phyloP scores from a whole-genome alignment of 2,113 vertebrate species.

The Indri indri region DNA sequence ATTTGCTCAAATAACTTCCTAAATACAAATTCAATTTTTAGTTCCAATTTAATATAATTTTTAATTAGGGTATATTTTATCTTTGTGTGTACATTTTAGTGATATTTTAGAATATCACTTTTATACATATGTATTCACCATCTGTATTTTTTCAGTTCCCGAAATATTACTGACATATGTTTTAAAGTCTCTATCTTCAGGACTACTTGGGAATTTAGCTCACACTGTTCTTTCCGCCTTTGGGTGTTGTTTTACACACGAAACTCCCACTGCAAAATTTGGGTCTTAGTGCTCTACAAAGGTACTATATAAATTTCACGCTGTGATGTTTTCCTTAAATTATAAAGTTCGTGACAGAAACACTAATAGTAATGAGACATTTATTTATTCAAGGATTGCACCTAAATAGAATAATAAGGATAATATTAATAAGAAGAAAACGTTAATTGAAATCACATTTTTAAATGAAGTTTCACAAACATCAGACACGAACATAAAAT shows the following conservation, averaged over 20 bases:
- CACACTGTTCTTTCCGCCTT: neutral
- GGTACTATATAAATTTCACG: neutral
- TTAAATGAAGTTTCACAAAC: neutral
- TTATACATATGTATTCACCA: constrained; percentile 15
- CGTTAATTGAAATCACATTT: neutral
- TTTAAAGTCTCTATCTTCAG: constrained; percentile 38
- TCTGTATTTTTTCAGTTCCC: constrained; percentile 37
- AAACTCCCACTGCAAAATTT: neutral
- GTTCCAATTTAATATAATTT: neutral
- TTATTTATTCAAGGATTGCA: neutral
- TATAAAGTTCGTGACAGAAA: neutral
- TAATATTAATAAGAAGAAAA: neutral
- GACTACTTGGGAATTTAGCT: constrained; percentile 1
- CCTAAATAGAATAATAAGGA: neutral
- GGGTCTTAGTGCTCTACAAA: neutral
- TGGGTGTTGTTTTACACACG: constrained; percentile 2
- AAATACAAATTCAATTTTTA: neutral
- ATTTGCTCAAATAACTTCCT: neutral
- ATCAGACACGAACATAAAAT: neutral
- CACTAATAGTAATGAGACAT: neutral
- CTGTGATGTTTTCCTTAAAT: neutral
- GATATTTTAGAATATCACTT: constrained; percentile 30
- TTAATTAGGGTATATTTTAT: neutral
- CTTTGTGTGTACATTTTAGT: neutral
- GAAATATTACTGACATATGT: constrained; percentile 55